Percentiles rank a stretch among this genome's conserved stretches.
Evolutionary conservation across 2,888 invertebrate genomes (phyloP).

Genomic region (Chrysopilus asiliformis): DNA sequence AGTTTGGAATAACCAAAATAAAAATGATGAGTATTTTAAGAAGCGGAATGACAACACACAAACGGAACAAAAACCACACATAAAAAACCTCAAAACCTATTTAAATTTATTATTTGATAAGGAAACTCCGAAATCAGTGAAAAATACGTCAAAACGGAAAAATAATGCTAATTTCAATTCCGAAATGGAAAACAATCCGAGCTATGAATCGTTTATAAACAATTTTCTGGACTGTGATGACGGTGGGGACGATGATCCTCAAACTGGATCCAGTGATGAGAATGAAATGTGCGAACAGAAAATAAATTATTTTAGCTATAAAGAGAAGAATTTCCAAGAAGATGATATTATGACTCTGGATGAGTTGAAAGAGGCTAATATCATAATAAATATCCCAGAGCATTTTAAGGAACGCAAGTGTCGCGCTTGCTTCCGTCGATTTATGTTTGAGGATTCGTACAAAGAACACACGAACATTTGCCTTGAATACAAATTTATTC

Average conservation of each 20-base stretch:
- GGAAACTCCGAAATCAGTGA: constrained; percentile 15
- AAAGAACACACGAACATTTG: constrained; percentile 29
- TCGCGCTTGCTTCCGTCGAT: constrained; percentile 29
- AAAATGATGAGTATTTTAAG: constrained; percentile 18
- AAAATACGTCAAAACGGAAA: neutral
- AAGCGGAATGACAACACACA: constrained; percentile 2
- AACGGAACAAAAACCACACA: constrained; percentile 11
- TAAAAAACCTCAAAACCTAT: constrained; percentile 16
- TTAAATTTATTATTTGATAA: constrained; percentile 26
- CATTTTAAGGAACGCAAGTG: constrained; percentile 34
- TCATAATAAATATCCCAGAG: constrained; percentile 32
- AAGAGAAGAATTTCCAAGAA: constrained; percentile 32
- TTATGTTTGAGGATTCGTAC: constrained; percentile 33
- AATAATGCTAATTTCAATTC: neutral
- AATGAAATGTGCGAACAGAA: constrained; percentile 19
- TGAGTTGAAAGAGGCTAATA: constrained; percentile 24
- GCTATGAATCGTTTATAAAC: neutral
- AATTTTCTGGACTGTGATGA: constrained; percentile 6
- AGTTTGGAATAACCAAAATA: constrained; percentile 17
- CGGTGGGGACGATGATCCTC: constrained; percentile 21
- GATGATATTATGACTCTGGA: constrained; percentile 33
- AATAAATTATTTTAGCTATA: constrained; percentile 29
- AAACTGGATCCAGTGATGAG: constrained; percentile 28
- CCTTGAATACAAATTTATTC: constrained; percentile 30
- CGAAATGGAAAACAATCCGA: neutral